phyloP scores from a whole-genome alignment of 2,888 invertebrate species.

The Mythimna albipuncta region DNA sequence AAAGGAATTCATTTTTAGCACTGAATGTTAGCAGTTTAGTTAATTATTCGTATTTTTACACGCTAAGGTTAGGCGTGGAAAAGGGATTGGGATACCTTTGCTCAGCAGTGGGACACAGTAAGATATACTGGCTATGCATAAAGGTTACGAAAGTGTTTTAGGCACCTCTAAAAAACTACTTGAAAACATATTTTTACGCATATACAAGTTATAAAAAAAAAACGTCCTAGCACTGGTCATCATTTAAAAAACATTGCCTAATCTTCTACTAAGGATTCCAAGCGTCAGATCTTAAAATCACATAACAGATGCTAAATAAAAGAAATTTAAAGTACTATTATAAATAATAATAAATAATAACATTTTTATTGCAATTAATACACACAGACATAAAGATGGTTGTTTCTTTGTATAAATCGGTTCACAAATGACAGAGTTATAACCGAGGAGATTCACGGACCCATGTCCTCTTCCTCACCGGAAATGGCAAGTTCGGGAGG shows the following conservation, averaged over 20 bases:
- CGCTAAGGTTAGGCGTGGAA: background rate
- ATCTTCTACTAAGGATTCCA: background rate
- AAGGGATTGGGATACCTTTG: background rate
- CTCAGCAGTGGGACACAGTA: background rate
- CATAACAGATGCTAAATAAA: background rate
- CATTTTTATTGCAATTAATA: too few species aligned
- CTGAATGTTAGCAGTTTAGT: background rate
- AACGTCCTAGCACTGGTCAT: background rate
- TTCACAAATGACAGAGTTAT: too few species aligned
- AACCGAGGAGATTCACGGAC: too few species aligned
- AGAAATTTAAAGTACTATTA: background rate
- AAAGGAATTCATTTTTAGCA: constrained; percentile 4
- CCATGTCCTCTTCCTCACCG: too few species aligned
- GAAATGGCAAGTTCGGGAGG: too few species aligned
- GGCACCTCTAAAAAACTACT: background rate
- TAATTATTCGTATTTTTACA: background rate
- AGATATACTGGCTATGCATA: background rate
- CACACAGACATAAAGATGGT: too few species aligned
- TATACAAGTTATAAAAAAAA: too few species aligned
- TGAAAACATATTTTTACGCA: background rate
- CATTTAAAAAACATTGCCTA: background rate
- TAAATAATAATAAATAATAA: too few species aligned
- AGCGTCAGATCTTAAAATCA: constrained; percentile 32
- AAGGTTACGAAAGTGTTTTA: background rate
- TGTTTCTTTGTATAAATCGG: too few species aligned